Conservation (phyloP, 2,888 invertebrate species). For the Ditula angustiorana region DNA sequence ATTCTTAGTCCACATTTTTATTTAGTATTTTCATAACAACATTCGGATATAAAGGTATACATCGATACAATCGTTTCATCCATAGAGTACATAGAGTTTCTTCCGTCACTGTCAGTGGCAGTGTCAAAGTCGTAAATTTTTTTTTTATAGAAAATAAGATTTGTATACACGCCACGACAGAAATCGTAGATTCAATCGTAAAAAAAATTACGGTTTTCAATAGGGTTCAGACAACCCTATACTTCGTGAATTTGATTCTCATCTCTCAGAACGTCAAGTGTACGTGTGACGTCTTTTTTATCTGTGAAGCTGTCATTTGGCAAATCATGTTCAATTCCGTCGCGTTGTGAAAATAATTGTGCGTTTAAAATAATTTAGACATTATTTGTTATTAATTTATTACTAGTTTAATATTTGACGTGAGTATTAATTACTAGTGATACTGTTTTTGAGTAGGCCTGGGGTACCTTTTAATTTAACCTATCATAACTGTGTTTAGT, state of each 20-base stretch:
- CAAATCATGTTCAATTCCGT: conserved; percentile 65
- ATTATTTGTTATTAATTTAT: conserved; percentile 38
- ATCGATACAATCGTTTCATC: too few species aligned
- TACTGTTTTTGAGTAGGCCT: conserved; percentile 43
- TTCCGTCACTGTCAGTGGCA: conserved; percentile 6
- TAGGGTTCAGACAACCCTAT: not conserved
- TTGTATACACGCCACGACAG: conserved; percentile 11
- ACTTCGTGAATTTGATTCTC: not conserved
- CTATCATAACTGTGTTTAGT: conserved; percentile 14
- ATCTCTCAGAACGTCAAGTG: conserved; percentile 28
- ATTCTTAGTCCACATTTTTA: conserved; percentile 55
- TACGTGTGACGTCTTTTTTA: conserved; percentile 12
- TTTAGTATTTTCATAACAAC: conserved; percentile 21
- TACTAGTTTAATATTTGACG: conserved; percentile 25
- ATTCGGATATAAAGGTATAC: too few species aligned
- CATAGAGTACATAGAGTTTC: too few species aligned
- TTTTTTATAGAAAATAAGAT: not conserved
- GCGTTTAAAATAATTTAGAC: conserved; percentile 41
- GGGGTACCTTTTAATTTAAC: not conserved
- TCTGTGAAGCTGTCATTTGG: conserved; percentile 60
- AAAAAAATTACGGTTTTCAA: not conserved
- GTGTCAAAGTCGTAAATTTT: conserved; percentile 10
- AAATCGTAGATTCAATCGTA: not conserved
- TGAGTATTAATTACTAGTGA: conserved; percentile 46
- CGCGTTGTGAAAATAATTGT: conserved; percentile 50